phyloP scores from a whole-genome alignment of 30 jellyfish, hydroid and myxozoan genomes.

The Phacellophora camtschatica region DNA sequence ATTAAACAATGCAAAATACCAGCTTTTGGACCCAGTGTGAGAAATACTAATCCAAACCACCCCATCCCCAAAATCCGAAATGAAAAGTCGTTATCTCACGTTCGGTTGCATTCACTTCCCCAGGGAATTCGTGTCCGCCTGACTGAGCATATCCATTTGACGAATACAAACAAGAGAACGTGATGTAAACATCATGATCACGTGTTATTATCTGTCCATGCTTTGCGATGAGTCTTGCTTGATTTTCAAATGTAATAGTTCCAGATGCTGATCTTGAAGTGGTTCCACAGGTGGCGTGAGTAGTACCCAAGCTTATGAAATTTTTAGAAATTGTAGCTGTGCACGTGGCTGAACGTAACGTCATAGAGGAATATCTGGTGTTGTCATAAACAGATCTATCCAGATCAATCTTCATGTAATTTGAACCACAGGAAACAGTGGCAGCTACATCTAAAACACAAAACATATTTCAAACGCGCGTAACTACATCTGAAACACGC shows the following conservation, averaged over 20 bases:
- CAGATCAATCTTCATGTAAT: slow-evolving; percentile 37
- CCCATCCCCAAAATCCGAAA: too few relatives aligned
- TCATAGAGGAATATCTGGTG: background rate
- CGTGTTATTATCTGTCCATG: background rate
- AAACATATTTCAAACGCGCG: too few relatives aligned
- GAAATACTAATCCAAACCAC: too few relatives aligned
- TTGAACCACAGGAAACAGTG: slow-evolving; percentile 29
- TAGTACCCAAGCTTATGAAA: slow-evolving; percentile 28
- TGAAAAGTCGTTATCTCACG: too few relatives aligned
- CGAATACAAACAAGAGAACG: slow-evolving; percentile 17
- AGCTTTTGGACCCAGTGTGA: too few relatives aligned
- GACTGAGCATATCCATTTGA: background rate
- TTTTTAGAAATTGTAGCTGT: background rate
- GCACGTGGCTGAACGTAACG: slow-evolving; percentile 6
- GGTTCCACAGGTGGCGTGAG: slow-evolving; percentile 37
- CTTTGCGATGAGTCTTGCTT: slow-evolving; percentile 3
- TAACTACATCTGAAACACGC: too few relatives aligned
- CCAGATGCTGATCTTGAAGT: background rate
- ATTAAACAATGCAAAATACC: too few relatives aligned
- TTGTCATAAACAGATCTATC: slow-evolving; percentile 1
- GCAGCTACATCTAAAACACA: background rate
- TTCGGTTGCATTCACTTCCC: slow-evolving; percentile 54
- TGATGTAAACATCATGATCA: background rate
- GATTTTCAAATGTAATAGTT: slow-evolving; percentile 10
- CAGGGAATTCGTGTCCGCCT: background rate